phyloP scores from a whole-genome alignment of 2,797 vertebrate genomes.

The Sebastiscus tertius region DNA sequence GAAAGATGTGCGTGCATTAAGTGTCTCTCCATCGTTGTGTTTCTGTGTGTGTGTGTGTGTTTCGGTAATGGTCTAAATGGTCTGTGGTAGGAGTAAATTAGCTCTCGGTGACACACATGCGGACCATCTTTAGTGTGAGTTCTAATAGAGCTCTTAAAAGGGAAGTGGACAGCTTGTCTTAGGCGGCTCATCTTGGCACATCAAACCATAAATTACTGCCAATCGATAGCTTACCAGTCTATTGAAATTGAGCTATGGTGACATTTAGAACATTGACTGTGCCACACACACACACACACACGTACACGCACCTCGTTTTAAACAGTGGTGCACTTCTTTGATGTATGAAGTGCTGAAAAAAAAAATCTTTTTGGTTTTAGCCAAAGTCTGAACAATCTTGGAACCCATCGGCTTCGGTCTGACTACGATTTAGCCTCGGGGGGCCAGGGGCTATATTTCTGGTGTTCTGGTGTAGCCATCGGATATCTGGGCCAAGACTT shows the following conservation, averaged over 20 bases:
- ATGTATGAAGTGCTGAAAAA: not conserved
- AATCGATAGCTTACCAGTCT: slow-evolving; percentile 85
- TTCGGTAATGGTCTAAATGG: slow-evolving; percentile 80
- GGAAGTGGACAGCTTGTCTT: slow-evolving; percentile 83
- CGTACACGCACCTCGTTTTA: slow-evolving; percentile 3
- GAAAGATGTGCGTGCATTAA: slow-evolving; percentile 62
- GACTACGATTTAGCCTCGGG: not conserved
- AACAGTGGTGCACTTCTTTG: not conserved
- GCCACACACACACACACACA: not conserved
- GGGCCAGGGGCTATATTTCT: not conserved
- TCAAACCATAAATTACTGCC: slow-evolving; percentile 84
- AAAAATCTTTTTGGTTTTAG: not conserved
- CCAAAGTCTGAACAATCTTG: not conserved
- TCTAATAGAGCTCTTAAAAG: slow-evolving; percentile 85
- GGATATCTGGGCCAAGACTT: not conserved
- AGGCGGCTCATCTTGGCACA: slow-evolving; percentile 76
- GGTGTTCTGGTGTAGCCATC: not conserved
- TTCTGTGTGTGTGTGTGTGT: slow-evolving; percentile 29
- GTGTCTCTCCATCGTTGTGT: slow-evolving; percentile 57
- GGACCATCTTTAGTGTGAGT: slow-evolving; percentile 70
- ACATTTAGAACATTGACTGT: slow-evolving; percentile 75
- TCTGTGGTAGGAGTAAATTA: slow-evolving; percentile 81
- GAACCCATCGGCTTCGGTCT: too few species aligned
- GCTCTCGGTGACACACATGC: slow-evolving; percentile 72
- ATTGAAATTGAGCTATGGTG: slow-evolving; percentile 84